These are phyloP conservation scores for Barypeithes pellucidus DNA, from an alignment of 2,888 invertebrate genomes.

Conservation along the genomic window DNA sequence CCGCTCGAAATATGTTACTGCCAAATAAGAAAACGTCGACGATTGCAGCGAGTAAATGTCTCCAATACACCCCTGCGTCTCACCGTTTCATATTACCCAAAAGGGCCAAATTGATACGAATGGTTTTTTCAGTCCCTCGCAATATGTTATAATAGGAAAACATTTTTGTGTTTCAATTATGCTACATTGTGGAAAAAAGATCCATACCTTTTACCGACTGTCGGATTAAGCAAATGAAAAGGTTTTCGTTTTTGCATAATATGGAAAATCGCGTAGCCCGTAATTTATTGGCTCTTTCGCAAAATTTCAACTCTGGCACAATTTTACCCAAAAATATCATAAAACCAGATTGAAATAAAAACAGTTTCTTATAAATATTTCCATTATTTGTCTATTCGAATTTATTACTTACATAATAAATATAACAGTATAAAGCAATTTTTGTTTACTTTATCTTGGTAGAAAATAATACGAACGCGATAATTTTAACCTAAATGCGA, in stretches of 20 bases:
- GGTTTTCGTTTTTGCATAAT: slow-evolving; percentile 12
- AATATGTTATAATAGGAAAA: slow-evolving; percentile 45
- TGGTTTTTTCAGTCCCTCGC: slow-evolving; percentile 42
- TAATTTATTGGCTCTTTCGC: background rate
- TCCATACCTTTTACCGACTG: slow-evolving; percentile 25
- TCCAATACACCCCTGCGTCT: slow-evolving; percentile 15
- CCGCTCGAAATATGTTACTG: too few species aligned
- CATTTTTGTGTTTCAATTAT: slow-evolving; percentile 47
- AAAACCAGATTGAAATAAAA: too few species aligned
- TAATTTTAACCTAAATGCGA: too few species aligned
- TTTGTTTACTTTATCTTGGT: too few species aligned
- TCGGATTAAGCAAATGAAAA: slow-evolving; percentile 36
- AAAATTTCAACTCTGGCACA: too few species aligned
- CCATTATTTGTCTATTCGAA: too few species aligned
- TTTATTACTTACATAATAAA: too few species aligned
- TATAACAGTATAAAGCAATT: too few species aligned
- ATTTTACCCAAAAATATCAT: background rate
- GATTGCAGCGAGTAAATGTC: too few species aligned
- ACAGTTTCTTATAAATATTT: too few species aligned
- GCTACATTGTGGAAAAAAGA: slow-evolving; percentile 19
- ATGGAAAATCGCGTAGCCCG: slow-evolving; percentile 11
- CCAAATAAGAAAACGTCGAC: too few species aligned
- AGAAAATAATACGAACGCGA: too few species aligned
- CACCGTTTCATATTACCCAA: slow-evolving; percentile 21
- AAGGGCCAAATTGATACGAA: slow-evolving; percentile 37